Base-by-base conservation (phyloP, 2,888 invertebrate genomes). In the Luperina testacea region DNA sequence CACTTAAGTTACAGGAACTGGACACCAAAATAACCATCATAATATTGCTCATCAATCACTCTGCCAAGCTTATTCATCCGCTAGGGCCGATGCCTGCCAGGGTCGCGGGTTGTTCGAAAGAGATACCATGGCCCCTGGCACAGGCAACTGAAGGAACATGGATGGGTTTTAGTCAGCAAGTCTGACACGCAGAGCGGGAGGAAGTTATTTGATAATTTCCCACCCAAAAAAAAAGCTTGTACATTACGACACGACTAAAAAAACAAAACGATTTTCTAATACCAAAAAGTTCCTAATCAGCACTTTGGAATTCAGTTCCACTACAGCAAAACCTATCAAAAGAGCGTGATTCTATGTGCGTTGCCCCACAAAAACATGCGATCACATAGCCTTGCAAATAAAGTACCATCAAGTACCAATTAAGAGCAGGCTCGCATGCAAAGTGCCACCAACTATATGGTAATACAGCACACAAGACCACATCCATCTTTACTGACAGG, bases 401-500 rank as follows among this genome's bases (percentile, higher is more conserved):
- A 84, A 83, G 76, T 64, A 83, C 87, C 72, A 80, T 83, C 77
- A 83, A 88, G 86, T 83, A 88, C 89, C 90, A 91, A 91, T 91
- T 91, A 91, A 87, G 86, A 84, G 73, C 87, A 80, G 81, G 64
- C 59, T 48, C 77, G 89, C 87, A 88, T 88, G 87, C 84, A 88
- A 88, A 88, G 86, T 86, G 72, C 81, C 77, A 75, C 80, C 76
- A 88, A 88, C 86, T 82, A 86, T 81, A 88, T 88, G 88, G 80
- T 87, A 88, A 88, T 88, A 85, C 84, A 80, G 83, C 75, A 53
- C 85, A 89, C 89, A 86, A 89, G 87, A 86, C 82, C 82, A 81
- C 81, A 86, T 89, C 81, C 87, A 92, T 91, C 90, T 80, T 71
- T 84, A 91, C 90, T 86, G 89, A 92, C 92, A 86, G 86, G 81